Evolutionary conservation across 2,888 invertebrate genomes (phyloP), one percentile per base, ranked within the genome.

Genomic region (Deroplatys truncata): DNA sequence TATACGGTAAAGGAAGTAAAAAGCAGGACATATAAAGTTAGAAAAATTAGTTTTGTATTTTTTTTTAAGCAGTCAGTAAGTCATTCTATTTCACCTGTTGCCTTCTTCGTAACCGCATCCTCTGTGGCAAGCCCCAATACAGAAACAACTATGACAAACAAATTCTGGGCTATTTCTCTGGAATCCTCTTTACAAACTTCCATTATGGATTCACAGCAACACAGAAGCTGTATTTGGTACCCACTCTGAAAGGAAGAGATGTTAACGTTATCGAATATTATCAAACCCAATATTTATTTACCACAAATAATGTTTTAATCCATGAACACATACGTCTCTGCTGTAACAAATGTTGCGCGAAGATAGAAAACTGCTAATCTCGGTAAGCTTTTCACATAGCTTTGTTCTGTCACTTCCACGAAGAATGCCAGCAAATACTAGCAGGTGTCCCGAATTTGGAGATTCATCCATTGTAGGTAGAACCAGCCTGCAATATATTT

Each of bases 401-500:
- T 93, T 92, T 16, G 94, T 93, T 1, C 93, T 92, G 9, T 94
- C 94, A 1, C 96, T 94, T 0, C 96, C 96, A 91, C 93, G 94
- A 85, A 97, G 92, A 82, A 97, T 94, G 82, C 95, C 95, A 0
- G 95, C 94, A 49, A 97, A 93, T 16, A 97, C 95, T 43, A 94
- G 93, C 8, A 97, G 93, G 86, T 95, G 95, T 2, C 95, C 95
- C 90, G 93, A 92, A 88, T 94, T 94, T 20, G 94, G 92, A 49
- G 93, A 93, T 88, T 94, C 94, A 91, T 96, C 96, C 89, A 96
- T 93, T 7, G 95, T 95, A 0, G 96, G 95, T 89, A 96, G 93
- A n/a, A 97, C 93, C 7, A 97, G 93, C 84, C 96, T 95, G 93
- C 95, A 96, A 95, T 96, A 97, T 0, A 96, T 95, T 29, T 95